Conservation (phyloP, 2,797 vertebrate genomes). For the Pseudotriccus pelzelni region DNA sequence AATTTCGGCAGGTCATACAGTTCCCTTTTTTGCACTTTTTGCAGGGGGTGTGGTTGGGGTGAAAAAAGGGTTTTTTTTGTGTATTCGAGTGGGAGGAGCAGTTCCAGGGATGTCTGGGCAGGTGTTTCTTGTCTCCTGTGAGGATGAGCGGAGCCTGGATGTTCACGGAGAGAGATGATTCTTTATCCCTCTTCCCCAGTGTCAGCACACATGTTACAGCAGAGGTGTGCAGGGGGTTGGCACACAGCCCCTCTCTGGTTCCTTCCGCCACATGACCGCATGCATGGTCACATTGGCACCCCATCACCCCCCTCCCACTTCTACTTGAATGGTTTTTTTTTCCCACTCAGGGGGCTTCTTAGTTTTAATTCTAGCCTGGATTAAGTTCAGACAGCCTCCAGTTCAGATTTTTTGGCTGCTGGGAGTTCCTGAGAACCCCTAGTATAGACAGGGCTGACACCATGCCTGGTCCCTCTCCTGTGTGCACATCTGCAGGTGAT, state of each 20-base stretch:
- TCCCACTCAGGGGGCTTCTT: not conserved
- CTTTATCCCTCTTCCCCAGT: not conserved
- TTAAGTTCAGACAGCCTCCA: not conserved
- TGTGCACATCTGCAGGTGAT: not conserved
- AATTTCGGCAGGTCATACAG: not conserved
- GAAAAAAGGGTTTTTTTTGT: rapidly evolving
- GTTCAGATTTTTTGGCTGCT: not conserved
- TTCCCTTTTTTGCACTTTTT: not conserved
- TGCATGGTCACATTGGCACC: rapidly evolving
- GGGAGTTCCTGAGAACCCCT: not conserved
- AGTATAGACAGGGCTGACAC: not conserved
- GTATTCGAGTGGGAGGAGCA: not conserved
- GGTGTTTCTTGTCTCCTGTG: not conserved
- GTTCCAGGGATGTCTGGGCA: not conserved
- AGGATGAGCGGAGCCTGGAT: not conserved
- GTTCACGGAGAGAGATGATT: not conserved
- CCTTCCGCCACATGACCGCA: rapidly evolving
- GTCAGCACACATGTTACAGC: not conserved
- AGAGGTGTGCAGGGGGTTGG: not conserved
- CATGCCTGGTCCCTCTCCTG: rapidly evolving
- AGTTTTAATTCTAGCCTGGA: not conserved
- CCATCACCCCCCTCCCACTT: rapidly evolving
- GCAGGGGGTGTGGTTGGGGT: rapidly evolving
- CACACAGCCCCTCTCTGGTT: not conserved
- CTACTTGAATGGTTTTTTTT: not conserved